Conservation (phyloP, 64 coral and sea anemone species). For the Actinia tenebrosa region DNA sequence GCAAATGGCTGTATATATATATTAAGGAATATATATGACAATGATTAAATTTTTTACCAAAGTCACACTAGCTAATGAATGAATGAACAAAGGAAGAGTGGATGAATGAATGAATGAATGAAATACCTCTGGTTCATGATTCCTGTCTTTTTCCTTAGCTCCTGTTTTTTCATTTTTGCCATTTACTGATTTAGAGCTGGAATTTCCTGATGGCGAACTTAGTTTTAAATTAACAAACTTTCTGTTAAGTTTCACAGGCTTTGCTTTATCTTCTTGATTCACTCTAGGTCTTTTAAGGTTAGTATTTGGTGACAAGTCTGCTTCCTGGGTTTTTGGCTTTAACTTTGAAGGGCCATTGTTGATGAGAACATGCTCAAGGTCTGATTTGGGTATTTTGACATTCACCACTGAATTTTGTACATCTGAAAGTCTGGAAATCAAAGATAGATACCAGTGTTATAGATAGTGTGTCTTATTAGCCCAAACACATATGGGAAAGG, state of each 20-base stretch:
- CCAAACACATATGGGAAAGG: too few species aligned
- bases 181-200: neutral
- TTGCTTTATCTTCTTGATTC: constrained; percentile 14
- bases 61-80: too few species aligned
- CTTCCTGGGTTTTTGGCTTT: neutral
- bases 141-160: neutral
- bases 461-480: too few species aligned
- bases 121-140: neutral
- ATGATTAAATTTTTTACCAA: too few species aligned
- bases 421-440: neutral
- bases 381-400: neutral
- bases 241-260: constrained; percentile 47
- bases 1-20: too few species aligned
- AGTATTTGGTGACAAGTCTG: neutral
- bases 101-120: neutral
- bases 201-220: neutral
- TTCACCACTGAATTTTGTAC: neutral
- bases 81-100: neutral
- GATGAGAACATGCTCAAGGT: constrained; percentile 7
- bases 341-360: neutral
- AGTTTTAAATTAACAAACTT: constrained; percentile 32
- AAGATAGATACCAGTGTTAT: neutral
- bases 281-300: neutral
- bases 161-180: neutral
- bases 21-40: too few species aligned